Conservation (phyloP, 2,797 vertebrate species). For the Alectoris magna region DNA sequence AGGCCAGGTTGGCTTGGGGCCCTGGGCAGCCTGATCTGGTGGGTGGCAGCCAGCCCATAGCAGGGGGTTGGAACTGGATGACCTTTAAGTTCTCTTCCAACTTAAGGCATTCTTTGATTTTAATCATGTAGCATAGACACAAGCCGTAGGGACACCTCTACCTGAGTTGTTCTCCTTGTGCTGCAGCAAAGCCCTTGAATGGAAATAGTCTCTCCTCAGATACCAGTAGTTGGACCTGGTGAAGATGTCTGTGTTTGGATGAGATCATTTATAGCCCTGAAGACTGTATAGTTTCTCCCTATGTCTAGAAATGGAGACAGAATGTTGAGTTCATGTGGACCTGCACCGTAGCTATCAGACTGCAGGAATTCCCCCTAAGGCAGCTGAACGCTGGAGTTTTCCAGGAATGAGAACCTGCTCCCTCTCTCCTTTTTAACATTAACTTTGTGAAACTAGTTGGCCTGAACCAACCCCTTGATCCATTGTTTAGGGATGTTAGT, state of each 20-base stretch:
- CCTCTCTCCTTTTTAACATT: neutral
- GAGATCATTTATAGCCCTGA: neutral
- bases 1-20: no score
- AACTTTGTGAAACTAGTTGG: neutral
- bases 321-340: neutral
- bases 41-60: no score
- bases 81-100: no score
- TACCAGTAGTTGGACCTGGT: neutral
- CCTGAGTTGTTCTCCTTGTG: neutral
- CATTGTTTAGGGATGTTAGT: conserved; percentile 45
- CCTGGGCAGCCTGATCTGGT: no score
- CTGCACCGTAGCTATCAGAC: neutral
- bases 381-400: neutral
- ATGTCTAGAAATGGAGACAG: neutral
- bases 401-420: neutral
- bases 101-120: no score
- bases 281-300: neutral
- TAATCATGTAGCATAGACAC: rapidly evolving
- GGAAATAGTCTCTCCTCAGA: neutral
- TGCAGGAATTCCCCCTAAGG: neutral
- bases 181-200: neutral
- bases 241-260: neutral
- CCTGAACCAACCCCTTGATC: conserved; percentile 2
- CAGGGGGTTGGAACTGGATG: no score
- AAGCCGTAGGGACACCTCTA: neutral